phyloP scores from a whole-genome alignment of 2,888 invertebrate genomes.

The Thecocarcelia acutangulata region DNA sequence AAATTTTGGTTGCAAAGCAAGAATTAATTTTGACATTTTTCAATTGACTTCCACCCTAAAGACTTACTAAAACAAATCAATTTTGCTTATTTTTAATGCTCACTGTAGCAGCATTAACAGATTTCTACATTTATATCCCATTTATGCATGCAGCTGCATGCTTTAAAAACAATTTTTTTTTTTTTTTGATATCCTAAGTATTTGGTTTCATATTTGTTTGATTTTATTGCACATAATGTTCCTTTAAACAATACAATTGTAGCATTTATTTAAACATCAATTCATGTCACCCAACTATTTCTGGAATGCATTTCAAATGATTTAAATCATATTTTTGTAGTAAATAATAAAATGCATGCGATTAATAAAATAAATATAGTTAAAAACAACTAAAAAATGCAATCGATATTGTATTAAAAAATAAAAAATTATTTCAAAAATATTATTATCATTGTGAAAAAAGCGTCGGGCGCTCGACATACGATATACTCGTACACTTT shows the following conservation, averaged over 20 bases:
- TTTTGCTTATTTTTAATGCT: no score
- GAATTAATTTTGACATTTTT: no score
- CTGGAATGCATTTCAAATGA: slow-evolving; percentile 49
- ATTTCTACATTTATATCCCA: not conserved
- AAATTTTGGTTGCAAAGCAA: no score
- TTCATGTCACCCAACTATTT: slow-evolving; percentile 58
- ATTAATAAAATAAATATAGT: not conserved
- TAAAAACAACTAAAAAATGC: no score
- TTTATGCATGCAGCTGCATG: not conserved
- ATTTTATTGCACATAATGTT: slow-evolving; percentile 32
- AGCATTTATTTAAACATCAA: slow-evolving; percentile 53
- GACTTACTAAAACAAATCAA: no score
- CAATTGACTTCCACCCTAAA: no score
- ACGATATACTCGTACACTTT: no score
- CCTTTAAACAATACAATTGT: slow-evolving; percentile 55
- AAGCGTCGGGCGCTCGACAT: no score
- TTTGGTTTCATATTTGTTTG: slow-evolving; percentile 1
- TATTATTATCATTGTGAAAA: no score
- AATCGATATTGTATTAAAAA: no score
- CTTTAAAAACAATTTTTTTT: slow-evolving; percentile 20
- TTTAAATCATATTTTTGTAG: slow-evolving; percentile 32
- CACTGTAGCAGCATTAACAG: not conserved
- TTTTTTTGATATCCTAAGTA: not conserved
- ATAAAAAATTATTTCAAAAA: no score
- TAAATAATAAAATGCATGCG: not conserved